These are phyloP conservation scores for Lamproptera curius DNA, from an alignment of 2,888 invertebrate species.

Conservation along the genomic window DNA sequence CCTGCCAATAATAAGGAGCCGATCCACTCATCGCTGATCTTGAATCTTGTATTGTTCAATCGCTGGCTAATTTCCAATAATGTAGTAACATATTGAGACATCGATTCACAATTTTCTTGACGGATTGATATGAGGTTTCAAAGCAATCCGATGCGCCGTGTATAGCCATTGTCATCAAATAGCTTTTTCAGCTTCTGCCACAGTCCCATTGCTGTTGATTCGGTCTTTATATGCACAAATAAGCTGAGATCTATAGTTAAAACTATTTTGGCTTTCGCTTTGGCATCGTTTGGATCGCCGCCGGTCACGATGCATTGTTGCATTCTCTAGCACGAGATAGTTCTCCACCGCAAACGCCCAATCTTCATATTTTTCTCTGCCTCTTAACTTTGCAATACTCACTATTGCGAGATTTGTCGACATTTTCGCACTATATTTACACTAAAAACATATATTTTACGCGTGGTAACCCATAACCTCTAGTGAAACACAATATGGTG, in stretches of 20 bases:
- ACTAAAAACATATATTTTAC: no score
- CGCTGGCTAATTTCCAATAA: no score
- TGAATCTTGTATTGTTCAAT: no score
- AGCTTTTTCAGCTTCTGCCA: constrained; percentile 20
- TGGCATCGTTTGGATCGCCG: constrained; percentile 22
- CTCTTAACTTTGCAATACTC: not conserved
- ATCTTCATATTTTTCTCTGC: not conserved
- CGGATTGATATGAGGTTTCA: constrained; percentile 24
- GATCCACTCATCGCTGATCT: no score
- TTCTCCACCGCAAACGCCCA: constrained; percentile 6
- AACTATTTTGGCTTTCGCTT: constrained; percentile 24
- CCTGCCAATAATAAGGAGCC: no score
- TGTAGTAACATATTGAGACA: constrained; percentile 19
- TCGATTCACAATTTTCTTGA: constrained; percentile 20
- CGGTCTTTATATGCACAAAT: constrained; percentile 25
- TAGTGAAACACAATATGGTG: no score
- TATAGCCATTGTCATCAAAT: constrained; percentile 24
- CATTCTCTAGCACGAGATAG: constrained; percentile 5
- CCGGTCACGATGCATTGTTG: constrained; percentile 5
- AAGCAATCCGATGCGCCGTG: constrained; percentile 20
- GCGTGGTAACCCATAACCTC: no score
- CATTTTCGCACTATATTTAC: no score
- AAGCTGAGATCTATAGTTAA: constrained; percentile 23
- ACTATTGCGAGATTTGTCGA: no score
- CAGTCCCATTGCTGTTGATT: constrained; percentile 18